Percentiles rank a stretch among this genome's conserved stretches.
phyloP scores from a whole-genome alignment of 1,140 invertebrate species.

The Drosophila tani region DNA sequence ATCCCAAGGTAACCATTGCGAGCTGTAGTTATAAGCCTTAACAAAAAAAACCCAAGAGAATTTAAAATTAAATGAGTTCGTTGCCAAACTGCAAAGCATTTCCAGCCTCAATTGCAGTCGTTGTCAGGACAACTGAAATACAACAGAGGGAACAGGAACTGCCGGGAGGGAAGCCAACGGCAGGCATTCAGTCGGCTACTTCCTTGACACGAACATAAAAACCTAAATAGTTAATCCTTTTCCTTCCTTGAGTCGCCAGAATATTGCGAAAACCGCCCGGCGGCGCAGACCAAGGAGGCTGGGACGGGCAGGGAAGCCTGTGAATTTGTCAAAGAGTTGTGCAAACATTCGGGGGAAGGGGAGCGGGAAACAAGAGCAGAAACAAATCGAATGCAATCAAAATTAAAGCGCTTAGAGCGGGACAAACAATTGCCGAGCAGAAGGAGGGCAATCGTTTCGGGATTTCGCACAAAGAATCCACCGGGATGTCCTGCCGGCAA shows the following conservation, averaged over 20 bases:
- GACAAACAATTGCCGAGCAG: slow-evolving; percentile 67
- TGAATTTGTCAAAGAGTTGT: slow-evolving; percentile 82
- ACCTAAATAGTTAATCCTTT: slow-evolving; percentile 78
- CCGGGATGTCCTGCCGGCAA: slow-evolving; percentile 68
- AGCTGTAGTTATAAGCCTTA: slow-evolving; percentile 15
- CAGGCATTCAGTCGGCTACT: slow-evolving; percentile 54
- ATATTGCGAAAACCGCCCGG: slow-evolving; percentile 67
- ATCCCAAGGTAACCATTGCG: slow-evolving; percentile 28
- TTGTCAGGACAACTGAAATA: slow-evolving; percentile 21
- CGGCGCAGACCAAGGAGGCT: slow-evolving; percentile 45
- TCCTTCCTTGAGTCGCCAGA: slow-evolving; percentile 46
- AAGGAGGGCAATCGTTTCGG: slow-evolving; percentile 65
- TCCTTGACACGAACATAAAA: slow-evolving; percentile 57
- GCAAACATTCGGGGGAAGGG: slow-evolving; percentile 56
- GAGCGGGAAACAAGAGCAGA: slow-evolving; percentile 43
- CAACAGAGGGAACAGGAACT: slow-evolving; percentile 23
- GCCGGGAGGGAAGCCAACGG: slow-evolving; percentile 21
- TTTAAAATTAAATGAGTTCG: slow-evolving; percentile 43
- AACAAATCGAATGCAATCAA: slow-evolving; percentile 83
- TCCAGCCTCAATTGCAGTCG: slow-evolving; percentile 36
- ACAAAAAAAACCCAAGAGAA: slow-evolving; percentile 18
- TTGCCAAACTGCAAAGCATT: slow-evolving; percentile 26
- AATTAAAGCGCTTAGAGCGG: slow-evolving; percentile 80
- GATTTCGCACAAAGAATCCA: slow-evolving; percentile 68
- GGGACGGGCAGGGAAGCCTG: slow-evolving; percentile 45